Evolutionary conservation across 2,797 vertebrate genomes (phyloP), one percentile per base, ranked within the genome.

Genomic region (Spatula versicolor): DNA sequence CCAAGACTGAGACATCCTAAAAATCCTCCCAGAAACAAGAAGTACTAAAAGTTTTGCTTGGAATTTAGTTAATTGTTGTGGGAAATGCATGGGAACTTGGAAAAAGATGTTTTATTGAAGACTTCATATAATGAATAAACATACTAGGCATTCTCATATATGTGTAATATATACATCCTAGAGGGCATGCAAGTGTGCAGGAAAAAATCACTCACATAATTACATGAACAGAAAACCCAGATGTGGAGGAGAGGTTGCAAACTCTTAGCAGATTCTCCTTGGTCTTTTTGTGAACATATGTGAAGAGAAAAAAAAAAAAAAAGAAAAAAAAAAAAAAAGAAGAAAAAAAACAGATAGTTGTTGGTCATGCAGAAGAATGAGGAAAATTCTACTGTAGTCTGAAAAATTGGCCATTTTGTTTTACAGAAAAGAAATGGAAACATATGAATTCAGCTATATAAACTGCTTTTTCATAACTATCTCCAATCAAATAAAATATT

Each of bases 381-480:
- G 45, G 31, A 85, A 68, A 80, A 43, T 68, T 80, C 78, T 75
- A 72, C 15, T 28, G 26, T n/a, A n/a, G 23, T 43, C 45, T 87
- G 69, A 89, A 95, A 88, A 86, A 60, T 3, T 58, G 83, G 33
- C 37, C 19, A 3, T n/a, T 91, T 90, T 76, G 50, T 72, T 88
- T 62, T 87, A 71, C n/a, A 73, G 74, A 41, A 74, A 71, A 73
- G 46, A 92, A 68, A 50, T 20, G 25, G 62, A 35, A 92, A 76
- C 28, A 17, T 28, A 43, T 14, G 16, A 78, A 84, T 95, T 91
- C 83, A 86, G 62, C 68, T 91, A 19, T 92, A 92, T 95, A 79
- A 93, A 94, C 56, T 80, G 55, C 9, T 91, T 92, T 91, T 83
- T 96, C 83, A 48, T 91, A 92, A 92, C n/a, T 86, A 86, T 46